Base-by-base conservation (phyloP, 2,113 vertebrate species). In the Laticauda laticaudata region DNA sequence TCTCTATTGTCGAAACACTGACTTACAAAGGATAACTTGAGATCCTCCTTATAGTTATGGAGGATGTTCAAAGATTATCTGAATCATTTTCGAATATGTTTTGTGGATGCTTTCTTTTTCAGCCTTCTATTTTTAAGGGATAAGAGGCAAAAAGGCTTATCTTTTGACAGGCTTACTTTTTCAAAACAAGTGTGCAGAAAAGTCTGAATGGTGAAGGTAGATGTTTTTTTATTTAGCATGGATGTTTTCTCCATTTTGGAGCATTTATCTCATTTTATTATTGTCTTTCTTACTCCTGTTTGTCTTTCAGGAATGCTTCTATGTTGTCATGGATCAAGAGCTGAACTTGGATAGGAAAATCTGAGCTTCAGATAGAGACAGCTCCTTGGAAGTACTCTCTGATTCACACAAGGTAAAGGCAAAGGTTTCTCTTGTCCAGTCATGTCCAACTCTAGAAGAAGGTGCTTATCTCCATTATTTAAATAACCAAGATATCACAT, bases 21-120 rank as follows among this genome's bases (percentile, higher is more conserved):
- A 95, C 95, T 96, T 95, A 95, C 81, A 93, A 91, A 43, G 94
- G 93, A 87, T 5, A 92, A 88, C 94, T 90, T 57, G 0, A 4
- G n/a, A 57, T 91, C 1, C 75, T 15, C 26, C 7, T n/a, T 39
- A 7, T 61, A 90, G 92, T 92, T 90, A 48, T 93, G 91, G 0
- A 11, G 45, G 88, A 86, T 87, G 48, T 69, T 94, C 91, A 87
- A 64, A 92, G 48, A 26, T 55, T 90, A 86, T 93, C 90, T 6
- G 23, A 39, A 4, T 53, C 51, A 18, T 55, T 87, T 89, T 92
- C 89, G 92, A 64, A 39, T 56, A 8, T 55, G 93, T 92, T 7
- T 4, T 61, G 15, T 39, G 0, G 45, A 91, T 61, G 1, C 0
- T 91, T 2, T 6, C 61, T 43, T 94, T 57, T 54, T 93, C 91